Conservation (phyloP, 2,888 invertebrate species). For the Laspeyria flexula region DNA sequence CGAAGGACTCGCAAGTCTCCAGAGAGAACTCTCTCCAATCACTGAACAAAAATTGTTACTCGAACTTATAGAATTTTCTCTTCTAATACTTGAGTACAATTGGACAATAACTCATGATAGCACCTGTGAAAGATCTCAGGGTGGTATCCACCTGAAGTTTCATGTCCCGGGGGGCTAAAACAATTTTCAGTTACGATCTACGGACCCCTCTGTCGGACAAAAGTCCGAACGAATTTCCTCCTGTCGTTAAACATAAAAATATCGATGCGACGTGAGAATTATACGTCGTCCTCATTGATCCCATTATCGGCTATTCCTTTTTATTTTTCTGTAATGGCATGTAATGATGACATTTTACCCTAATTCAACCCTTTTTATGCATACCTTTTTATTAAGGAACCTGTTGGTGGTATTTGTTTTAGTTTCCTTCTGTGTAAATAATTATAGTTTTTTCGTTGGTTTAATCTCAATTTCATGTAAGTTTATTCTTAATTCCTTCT, state of each 20-base stretch:
- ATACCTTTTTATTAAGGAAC: conserved; percentile 13
- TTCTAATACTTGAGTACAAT: conserved; percentile 63
- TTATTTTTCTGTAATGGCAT: conserved; percentile 41
- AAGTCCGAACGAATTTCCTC: conserved; percentile 63
- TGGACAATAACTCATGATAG: conserved; percentile 69
- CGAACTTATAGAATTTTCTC: conserved; percentile 50
- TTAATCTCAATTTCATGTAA: too few relatives aligned
- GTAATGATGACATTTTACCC: conserved; percentile 39
- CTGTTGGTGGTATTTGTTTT: conserved; percentile 6
- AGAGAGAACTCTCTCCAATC: not conserved
- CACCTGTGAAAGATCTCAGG: conserved; percentile 73
- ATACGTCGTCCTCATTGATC: conserved; percentile 40
- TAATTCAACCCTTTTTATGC: conserved; percentile 29
- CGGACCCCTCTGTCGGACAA: conserved; percentile 52
- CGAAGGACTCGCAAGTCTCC: not conserved
- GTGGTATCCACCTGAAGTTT: conserved; percentile 55
- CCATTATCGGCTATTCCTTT: conserved; percentile 30
- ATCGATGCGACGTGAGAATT: conserved; percentile 70
- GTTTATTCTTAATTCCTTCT: too few relatives aligned
- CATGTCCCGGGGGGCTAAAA: conserved; percentile 64
- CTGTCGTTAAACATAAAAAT: conserved; percentile 71
- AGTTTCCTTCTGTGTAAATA: conserved; percentile 1
- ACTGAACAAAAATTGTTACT: conserved; percentile 19
- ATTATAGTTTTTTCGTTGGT: not conserved
- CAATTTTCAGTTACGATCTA: conserved; percentile 76